These are phyloP conservation scores for Zaprionus tsacasi DNA, from an alignment of 1,140 invertebrate genomes.

Conservation along the genomic window DNA sequence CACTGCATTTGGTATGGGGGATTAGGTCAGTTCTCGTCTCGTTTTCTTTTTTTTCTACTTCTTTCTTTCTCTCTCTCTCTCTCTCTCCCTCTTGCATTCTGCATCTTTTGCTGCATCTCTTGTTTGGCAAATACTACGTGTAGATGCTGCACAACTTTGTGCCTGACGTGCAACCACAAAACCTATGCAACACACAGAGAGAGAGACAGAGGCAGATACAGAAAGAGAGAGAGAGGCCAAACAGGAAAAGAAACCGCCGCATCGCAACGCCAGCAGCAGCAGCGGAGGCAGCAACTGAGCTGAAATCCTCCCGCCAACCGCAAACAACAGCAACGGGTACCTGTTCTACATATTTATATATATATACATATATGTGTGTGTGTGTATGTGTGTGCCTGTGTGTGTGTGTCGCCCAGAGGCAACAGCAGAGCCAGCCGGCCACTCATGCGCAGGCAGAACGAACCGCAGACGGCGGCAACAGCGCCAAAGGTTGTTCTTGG, in stretches of 20 bases:
- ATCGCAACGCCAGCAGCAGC: constrained; percentile 26
- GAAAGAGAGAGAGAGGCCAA: constrained; percentile 22
- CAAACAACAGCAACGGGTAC: constrained; percentile 39
- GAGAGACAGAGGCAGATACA: constrained; percentile 4
- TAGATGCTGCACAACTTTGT: constrained; percentile 19
- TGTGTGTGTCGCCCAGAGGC: constrained; percentile 16
- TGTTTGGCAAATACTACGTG: constrained; percentile 12
- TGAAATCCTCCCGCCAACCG: constrained; percentile 37
- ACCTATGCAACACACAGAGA: constrained; percentile 37
- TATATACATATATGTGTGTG: background rate
- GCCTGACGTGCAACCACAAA: constrained; percentile 25
- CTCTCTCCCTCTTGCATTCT: background rate
- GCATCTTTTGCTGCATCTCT: background rate
- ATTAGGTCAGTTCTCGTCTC: background rate
- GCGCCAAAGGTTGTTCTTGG: constrained; percentile 11
- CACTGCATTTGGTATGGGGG: background rate
- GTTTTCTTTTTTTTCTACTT: background rate
- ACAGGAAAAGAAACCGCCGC: constrained; percentile 62
- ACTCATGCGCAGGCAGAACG: constrained; percentile 47
- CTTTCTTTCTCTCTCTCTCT: background rate
- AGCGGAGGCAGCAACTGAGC: constrained; percentile 20
- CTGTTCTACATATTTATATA: constrained; percentile 34
- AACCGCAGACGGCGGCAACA: constrained; percentile 28
- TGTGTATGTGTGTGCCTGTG: background rate
- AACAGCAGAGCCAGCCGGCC: constrained; percentile 24